phyloP scores from a whole-genome alignment of 2,797 vertebrate genomes.

The Lophura swinhoii region DNA sequence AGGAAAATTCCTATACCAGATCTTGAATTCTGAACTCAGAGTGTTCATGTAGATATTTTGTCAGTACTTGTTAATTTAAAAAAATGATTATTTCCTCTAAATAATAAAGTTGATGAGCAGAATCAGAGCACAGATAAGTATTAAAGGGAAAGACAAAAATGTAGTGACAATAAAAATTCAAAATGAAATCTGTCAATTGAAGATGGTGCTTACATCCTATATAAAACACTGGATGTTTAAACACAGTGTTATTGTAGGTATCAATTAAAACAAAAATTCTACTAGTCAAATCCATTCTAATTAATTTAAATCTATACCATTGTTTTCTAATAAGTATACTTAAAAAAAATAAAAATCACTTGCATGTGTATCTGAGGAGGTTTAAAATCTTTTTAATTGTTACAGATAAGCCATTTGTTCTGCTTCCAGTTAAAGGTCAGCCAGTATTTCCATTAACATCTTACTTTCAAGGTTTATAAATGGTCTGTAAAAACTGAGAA shows the following conservation, averaged over 20 bases:
- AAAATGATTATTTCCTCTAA: background rate
- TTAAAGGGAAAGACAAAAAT: background rate
- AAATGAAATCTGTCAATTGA: background rate
- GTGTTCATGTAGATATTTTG: background rate
- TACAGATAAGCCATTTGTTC: background rate
- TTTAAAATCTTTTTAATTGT: constrained; percentile 36
- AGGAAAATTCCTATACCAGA: background rate
- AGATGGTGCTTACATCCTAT: background rate
- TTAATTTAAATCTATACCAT: constrained; percentile 4
- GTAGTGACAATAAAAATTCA: background rate
- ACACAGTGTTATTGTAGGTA: background rate
- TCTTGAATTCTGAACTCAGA: background rate
- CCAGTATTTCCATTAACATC: background rate
- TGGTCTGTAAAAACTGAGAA: background rate
- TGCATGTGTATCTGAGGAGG: background rate
- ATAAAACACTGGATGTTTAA: background rate
- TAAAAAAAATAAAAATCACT: constrained; percentile 4
- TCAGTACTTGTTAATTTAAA: background rate
- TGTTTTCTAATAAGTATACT: constrained; percentile 9
- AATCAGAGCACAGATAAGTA: background rate
- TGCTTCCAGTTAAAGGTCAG: constrained; percentile 22
- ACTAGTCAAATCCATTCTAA: background rate
- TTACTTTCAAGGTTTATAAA: background rate
- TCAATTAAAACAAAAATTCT: constrained; percentile 18
- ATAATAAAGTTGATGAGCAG: fast-evolving